Base-by-base conservation (phyloP, 2,888 invertebrate genomes). In the Apeira syringaria region DNA sequence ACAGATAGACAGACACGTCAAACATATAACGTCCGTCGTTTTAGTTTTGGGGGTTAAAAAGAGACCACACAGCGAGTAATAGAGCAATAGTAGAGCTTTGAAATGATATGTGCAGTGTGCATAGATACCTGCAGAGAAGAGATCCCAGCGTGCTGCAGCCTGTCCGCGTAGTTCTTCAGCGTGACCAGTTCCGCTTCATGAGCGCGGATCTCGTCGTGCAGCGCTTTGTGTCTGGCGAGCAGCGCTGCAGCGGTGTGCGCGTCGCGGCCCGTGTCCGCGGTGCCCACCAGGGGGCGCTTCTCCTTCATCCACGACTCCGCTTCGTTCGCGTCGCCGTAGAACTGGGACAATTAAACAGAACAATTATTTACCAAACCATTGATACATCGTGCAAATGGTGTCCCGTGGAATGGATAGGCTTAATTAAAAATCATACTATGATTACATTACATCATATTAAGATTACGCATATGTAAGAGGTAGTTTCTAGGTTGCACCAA, bases 271-370 rank as follows among this genome's bases (percentile, higher is more conserved):
- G 95, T 96, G 88, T 99, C 99, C 34, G 93, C 93, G 0, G 97
- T 97, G 6, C 94, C 93, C 7, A 98, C 96, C 24, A 99, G 91
- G 0, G 98, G 95, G 82, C 97, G 95, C 83, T 98, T 98, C 80
- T 99, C 99, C 59, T 97, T 96, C 87, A 99, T 93, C 98, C 98
- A 99, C 0, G 98, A 98, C 64, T 99, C 99, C 0, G 98, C 96
- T 72, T 99, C 99, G 83, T 99, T 98, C 0, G 98, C 98, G 81
- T 99, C 99, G 0, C 98, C 96, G 78, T 98, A 98, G 88, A 98
- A 98, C 92, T 94, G 74, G 5, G 24, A n/a, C n/a, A n/a, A n/a
- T n/a, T n/a, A n/a, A n/a, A n/a, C n/a, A n/a, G n/a, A n/a, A n/a
- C n/a, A n/a, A n/a, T n/a, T n/a, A n/a, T n/a, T n/a, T n/a, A n/a